phyloP scores from a whole-genome alignment of 2,888 invertebrate species.

The Eupithecia subumbrata region DNA sequence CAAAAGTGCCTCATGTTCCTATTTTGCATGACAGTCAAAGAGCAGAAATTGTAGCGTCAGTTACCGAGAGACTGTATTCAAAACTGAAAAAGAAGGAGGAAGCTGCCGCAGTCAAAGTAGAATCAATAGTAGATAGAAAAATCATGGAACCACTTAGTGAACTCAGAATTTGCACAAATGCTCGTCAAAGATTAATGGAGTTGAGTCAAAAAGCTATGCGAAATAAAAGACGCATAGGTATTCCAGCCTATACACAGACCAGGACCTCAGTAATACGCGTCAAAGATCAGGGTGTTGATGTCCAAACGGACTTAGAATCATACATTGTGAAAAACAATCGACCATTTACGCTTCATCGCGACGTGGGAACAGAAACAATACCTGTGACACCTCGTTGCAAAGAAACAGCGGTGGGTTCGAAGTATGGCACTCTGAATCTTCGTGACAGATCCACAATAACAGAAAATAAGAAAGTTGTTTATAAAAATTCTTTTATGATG shows the following conservation, averaged over 20 bases:
- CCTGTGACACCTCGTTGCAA: constrained; percentile 78
- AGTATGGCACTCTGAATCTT: constrained; percentile 61
- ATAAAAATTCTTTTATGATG: constrained; percentile 72
- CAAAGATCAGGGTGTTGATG: constrained; percentile 84
- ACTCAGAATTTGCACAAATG: constrained; percentile 84
- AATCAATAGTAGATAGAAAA: constrained; percentile 72
- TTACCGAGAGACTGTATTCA: constrained; percentile 87
- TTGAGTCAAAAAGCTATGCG: constrained; percentile 84
- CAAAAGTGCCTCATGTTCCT: constrained; percentile 59
- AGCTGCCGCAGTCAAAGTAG: constrained; percentile 69
- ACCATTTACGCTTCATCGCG: constrained; percentile 57
- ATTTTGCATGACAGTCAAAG: constrained; percentile 80
- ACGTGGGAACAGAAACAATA: constrained; percentile 73
- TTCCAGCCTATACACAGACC: constrained; percentile 85
- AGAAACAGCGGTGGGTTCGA: constrained; percentile 74
- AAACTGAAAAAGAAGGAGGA: constrained; percentile 83
- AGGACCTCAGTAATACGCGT: constrained; percentile 76
- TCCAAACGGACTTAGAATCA: constrained; percentile 79
- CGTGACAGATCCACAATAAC: constrained; percentile 67
- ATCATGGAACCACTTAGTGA: constrained; percentile 79
- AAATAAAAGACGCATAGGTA: constrained; percentile 78
- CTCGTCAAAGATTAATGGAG: constrained; percentile 83
- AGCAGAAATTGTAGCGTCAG: constrained; percentile 88
- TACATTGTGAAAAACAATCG: constrained; percentile 61
- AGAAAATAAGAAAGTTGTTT: constrained; percentile 57